A percentile compares a stretch with the other conserved stretches of the same genome.
phyloP scores from a whole-genome alignment of 2,113 vertebrate genomes.

The Pterocles burchelli region DNA sequence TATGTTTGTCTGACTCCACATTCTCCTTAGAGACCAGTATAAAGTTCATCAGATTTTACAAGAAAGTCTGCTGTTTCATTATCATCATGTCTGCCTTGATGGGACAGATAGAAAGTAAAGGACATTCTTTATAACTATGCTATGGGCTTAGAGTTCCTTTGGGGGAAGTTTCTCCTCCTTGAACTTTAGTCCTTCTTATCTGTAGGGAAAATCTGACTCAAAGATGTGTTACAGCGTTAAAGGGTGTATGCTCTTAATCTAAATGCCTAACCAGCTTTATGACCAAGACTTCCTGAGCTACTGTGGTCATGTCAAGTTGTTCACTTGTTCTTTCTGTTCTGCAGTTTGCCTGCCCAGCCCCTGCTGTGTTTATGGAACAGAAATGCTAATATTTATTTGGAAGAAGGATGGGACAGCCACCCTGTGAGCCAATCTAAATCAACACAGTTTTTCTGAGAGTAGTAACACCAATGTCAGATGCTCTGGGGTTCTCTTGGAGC shows the following conservation, averaged over 20 bases:
- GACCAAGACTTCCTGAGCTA: neutral
- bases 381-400: neutral
- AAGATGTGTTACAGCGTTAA: neutral
- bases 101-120: neutral
- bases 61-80: neutral
- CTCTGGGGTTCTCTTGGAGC: neutral
- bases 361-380: neutral
- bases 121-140: neutral
- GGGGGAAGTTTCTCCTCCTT: neutral
- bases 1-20: neutral
- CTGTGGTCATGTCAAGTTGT: neutral
- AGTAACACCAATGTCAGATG: neutral
- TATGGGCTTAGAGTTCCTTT: neutral
- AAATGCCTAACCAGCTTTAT: neutral
- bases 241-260: neutral
- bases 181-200: neutral
- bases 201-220: neutral
- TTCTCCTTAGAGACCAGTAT: neutral
- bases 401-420: neutral
- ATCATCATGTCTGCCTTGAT: neutral
- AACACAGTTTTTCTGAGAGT: neutral
- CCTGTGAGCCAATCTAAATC: neutral
- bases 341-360: neutral
- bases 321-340: neutral
- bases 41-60: neutral